Conservation (phyloP, 2,888 invertebrate genomes). For the Leuctra nigra region DNA sequence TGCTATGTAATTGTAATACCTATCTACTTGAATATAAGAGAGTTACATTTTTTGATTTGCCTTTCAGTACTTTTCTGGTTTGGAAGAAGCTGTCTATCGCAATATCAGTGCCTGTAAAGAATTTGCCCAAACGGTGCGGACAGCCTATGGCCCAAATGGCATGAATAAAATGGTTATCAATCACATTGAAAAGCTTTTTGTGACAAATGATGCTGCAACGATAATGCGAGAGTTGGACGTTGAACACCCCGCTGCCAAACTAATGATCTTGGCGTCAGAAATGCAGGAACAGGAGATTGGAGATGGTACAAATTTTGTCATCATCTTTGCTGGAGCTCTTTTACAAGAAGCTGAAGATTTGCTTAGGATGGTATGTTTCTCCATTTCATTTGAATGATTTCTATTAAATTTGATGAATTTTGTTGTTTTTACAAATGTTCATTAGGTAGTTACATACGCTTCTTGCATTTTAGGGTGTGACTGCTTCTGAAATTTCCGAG, state of each 20-base stretch:
- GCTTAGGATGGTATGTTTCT: conserved; percentile 69
- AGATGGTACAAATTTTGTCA: conserved; percentile 97
- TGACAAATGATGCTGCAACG: conserved; percentile 98
- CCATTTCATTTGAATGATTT: too few species aligned
- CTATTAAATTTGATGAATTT: background rate
- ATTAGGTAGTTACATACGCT: background rate
- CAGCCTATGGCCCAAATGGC: conserved; percentile 97
- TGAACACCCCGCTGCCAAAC: conserved; percentile 96
- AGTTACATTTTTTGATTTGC: background rate
- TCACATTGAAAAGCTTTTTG: conserved; percentile 96
- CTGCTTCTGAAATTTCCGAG: conserved; percentile 92
- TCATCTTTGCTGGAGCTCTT: conserved; percentile 88
- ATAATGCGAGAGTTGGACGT: conserved; percentile 94
- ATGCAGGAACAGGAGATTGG: conserved; percentile 99
- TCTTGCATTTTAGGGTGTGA: conserved; percentile 64
- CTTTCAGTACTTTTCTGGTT: conserved; percentile 70
- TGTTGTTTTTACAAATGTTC: background rate
- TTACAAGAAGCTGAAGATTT: conserved; percentile 89
- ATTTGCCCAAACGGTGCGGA: conserved; percentile 85
- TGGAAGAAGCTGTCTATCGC: conserved; percentile 95
- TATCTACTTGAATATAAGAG: too few species aligned
- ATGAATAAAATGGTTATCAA: conserved; percentile 99
- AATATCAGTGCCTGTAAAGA: conserved; percentile 96
- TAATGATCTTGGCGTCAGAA: conserved; percentile 92
- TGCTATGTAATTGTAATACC: too few species aligned